phyloP scores from a whole-genome alignment of 2,113 vertebrate genomes.

The Acinonyx jubatus region DNA sequence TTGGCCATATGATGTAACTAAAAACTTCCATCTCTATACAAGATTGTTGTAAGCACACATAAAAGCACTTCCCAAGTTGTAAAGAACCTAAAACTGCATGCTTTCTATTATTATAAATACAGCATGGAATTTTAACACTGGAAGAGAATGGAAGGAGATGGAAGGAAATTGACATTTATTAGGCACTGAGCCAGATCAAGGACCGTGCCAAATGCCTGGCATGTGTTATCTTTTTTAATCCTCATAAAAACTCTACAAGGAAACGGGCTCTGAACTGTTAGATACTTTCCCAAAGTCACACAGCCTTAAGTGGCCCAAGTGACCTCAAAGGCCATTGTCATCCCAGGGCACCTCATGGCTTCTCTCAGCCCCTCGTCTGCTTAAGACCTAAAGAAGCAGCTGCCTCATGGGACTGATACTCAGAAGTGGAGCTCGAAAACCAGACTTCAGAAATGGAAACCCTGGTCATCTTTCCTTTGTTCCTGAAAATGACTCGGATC shows the following conservation, averaged over 20 bases:
- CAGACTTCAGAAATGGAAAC: background rate
- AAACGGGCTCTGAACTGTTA: background rate
- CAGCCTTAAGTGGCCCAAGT: background rate
- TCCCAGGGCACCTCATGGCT: background rate
- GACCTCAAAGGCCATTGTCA: background rate
- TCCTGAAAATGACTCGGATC: background rate
- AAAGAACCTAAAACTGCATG: background rate
- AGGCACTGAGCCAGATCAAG: background rate
- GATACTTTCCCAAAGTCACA: background rate
- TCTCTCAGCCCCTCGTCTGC: accelerated
- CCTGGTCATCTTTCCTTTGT: background rate
- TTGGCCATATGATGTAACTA: background rate
- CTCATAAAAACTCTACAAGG: background rate
- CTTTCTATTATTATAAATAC: background rate
- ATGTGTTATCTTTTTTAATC: background rate
- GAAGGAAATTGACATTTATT: background rate
- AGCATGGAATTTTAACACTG: background rate
- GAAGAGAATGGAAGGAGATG: background rate
- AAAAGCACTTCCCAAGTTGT: background rate
- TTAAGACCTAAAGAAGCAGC: background rate
- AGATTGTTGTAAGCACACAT: background rate
- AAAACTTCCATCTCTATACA: background rate
- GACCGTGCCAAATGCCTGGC: background rate
- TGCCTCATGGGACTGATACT: accelerated
- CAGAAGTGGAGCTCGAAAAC: background rate